Evolutionary conservation across 2,113 vertebrate species (phyloP), one percentile per base, ranked within the genome.

Genomic region (Maylandia zebra): DNA sequence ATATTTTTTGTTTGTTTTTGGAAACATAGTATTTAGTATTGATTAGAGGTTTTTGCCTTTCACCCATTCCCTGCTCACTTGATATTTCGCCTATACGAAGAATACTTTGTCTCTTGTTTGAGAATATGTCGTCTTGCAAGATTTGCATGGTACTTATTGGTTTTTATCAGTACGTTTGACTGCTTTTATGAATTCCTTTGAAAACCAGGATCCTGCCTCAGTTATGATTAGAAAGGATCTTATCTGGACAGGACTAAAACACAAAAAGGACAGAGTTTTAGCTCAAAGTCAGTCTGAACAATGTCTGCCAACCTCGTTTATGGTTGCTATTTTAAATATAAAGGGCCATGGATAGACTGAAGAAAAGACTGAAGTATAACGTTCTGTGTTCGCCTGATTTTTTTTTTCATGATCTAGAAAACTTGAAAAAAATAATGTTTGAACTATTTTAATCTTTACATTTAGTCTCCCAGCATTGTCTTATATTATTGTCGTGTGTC

Each of bases 401-500:
- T 83, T 85, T 85, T 98, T 97, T 93, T 89, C 94, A 96, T 96
- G 96, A 97, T 96, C 95, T 97, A 98, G 97, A 96, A 96, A 96
- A 97, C 97, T 96, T 96, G 97, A 97, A 98, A 97, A 95, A 95
- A 97, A 96, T 93, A 96, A 94, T 95, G 95, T 97, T 97, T 97
- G 96, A 98, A 97, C 93, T 97, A 97, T 97, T 97, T 97, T 97
- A 97, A 96, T 96, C 97, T 97, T 97, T 96, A 97, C 96, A 96
- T 95, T 94, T 96, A 97, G 95, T 96, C 95, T 96, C 96, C 96
- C 96, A 96, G 94, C 96, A 96, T 98, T 95, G 97, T 98, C 97
- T 98, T 96, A 97, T 96, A 96, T 96, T 97, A 97, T 97, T 97
- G 97, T 97, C 96, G 96, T 93, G 97, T 96, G 96, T 98, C 98